Base-by-base conservation (phyloP, 2,797 vertebrate species). In the Lycodopsis pacificus region DNA sequence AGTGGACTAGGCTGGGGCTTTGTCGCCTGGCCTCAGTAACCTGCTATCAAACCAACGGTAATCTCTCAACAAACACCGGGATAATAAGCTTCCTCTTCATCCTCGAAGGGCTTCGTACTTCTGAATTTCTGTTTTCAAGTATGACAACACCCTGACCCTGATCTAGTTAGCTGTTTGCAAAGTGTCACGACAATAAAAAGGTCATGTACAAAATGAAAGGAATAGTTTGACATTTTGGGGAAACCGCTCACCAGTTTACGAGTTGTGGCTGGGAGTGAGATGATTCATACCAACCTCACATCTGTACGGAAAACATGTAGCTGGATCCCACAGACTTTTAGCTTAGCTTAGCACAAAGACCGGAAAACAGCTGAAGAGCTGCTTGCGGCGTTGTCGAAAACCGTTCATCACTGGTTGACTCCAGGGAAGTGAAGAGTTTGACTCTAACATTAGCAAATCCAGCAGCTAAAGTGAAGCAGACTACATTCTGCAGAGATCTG, bases 1-100 rank as follows among this genome's bases (percentile, higher is more conserved):
- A 58, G 25, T 6, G 12, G 76, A 64, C 20, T 10, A 40, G 71
- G 77, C 73, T 72, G 61, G 42, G 53, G 73, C 53, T 72, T 65
- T 77, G 72, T 71, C 3, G 0, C n/a, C 40, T 11, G 15, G 51
- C 51, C 27, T 69, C 19, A 34, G 51, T 64, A n/a, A 72, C 34
- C 20, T 22, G 22, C 46, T 66, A 27, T 48, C 20, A 30, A 4
- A 34, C 40, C 27, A 42, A 80, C 49, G 59, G 27, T 48, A 57
- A 65, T 66, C 75, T 48, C 36, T 64, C 3, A 57, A 49, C 40
- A 64, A 40, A 53, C n/a, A 71, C 38, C 58, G 36, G 46, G 40
- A 56, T 51, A n/a, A 57, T 61, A 77, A 54, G 49, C 63, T 65
- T 62, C 51, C 49, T 19, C 4, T 36, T 65, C 32, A 49, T 25